phyloP scores from a whole-genome alignment of 1,140 invertebrate species.

The Nephotettix cincticeps region DNA sequence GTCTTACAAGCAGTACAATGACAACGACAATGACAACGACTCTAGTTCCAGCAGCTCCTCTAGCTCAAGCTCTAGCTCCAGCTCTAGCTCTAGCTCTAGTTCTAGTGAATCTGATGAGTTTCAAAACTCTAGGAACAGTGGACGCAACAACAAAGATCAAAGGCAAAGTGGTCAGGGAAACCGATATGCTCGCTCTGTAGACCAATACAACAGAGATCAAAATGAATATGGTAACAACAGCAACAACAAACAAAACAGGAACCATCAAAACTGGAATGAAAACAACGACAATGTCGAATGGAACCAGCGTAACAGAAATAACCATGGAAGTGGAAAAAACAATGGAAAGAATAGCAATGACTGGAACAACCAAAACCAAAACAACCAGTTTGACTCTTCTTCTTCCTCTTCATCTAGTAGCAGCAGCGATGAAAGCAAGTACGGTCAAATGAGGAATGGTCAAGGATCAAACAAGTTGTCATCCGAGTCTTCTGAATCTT shows the following conservation, averaged over 20 bases:
- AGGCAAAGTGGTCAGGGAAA: not conserved
- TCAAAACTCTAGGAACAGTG: not conserved
- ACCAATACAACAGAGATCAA: not conserved
- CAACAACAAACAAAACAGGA: slow-evolving; percentile 19
- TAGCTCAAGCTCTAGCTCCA: slow-evolving; percentile 29
- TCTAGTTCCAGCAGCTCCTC: slow-evolving; percentile 29
- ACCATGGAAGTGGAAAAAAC: not conserved
- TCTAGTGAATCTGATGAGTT: slow-evolving; percentile 6
- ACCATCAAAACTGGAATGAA: slow-evolving; percentile 28
- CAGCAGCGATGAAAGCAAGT: not conserved
- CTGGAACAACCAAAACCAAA: too few species aligned
- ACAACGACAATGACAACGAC: slow-evolving; percentile 27
- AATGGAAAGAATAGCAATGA: too few species aligned
- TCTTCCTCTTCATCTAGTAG: slow-evolving; percentile 13
- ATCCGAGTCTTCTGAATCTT: slow-evolving; percentile 33
- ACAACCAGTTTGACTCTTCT: slow-evolving; percentile 34
- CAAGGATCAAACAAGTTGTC: not conserved
- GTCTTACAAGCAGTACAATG: slow-evolving; percentile 19
- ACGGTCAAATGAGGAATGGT: not conserved
- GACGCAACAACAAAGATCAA: not conserved
- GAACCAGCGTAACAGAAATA: not conserved
- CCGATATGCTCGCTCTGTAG: not conserved
- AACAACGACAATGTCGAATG: slow-evolving; percentile 19
- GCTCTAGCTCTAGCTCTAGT: slow-evolving; percentile 26
- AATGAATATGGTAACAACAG: too few species aligned